Evolutionary conservation across 2,888 invertebrate species (phyloP).

Genomic region (Oeneis ivallda): DNA sequence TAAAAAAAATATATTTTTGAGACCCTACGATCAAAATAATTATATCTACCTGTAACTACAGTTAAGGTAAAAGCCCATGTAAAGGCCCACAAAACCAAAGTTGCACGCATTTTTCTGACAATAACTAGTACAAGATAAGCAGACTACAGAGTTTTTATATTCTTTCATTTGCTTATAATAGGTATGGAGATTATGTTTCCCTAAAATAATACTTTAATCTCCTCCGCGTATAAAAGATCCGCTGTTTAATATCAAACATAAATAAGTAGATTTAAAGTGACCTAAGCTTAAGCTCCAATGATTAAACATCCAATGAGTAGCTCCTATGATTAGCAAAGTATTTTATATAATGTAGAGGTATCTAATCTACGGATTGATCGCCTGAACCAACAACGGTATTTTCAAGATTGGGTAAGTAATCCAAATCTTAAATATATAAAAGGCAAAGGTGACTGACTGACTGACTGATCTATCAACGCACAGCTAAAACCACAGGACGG

Average conservation of each 20-base stretch:
- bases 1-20: too few species aligned
- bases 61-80: not conserved
- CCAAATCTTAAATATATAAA: too few species aligned
- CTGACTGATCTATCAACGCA: too few species aligned
- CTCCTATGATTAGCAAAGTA: too few species aligned
- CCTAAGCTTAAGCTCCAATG: too few species aligned
- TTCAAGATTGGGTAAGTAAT: too few species aligned
- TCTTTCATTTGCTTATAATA: not conserved
- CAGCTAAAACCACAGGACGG: too few species aligned
- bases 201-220: not conserved
- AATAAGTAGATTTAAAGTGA: not conserved
- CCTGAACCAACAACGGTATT: too few species aligned
- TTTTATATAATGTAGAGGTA: too few species aligned
- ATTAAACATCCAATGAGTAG: too few species aligned
- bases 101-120: not conserved
- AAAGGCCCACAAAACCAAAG: not conserved
- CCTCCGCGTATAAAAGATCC: not conserved
- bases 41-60: conserved; percentile 4
- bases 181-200: not conserved
- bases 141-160: not conserved
- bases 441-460: too few species aligned
- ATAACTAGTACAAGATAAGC: not conserved
- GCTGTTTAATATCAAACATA: not conserved
- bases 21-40: not conserved
- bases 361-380: too few species aligned